Base-by-base conservation (phyloP, 2,888 invertebrate genomes). In the Drosophila ustulata region DNA sequence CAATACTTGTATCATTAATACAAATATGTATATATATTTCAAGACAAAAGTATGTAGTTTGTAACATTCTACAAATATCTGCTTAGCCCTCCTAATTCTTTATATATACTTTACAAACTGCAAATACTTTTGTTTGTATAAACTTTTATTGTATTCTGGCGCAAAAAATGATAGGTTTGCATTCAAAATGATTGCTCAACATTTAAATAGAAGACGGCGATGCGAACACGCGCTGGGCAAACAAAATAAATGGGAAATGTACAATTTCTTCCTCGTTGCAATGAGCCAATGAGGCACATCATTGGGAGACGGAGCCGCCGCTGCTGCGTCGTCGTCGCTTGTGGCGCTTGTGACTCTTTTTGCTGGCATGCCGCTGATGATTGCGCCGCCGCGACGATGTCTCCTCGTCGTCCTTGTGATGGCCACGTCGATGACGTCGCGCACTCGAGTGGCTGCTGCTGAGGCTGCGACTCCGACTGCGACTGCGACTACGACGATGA, bases 331-430 rank as follows among this genome's bases (percentile, higher is more conserved):
- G 56, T 1, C 84, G 78, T 18, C 80, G 71, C 32, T 88, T 83
- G 62, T 83, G 87, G 0, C 81, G 83, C 51, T 88, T 84, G 68
- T 85, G 87, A 50, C 66, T 75, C 65, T 72, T 76, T 65, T 83
- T 83, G 62, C 66, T 65, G 34, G 64, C 37, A 26, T 75, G 72
- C 2, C 71, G 71, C 23, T 70, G 62, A 30, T 74, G 65, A 7
- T 45, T 43, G 4, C 58, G 41, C 0, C 61, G 55, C 3, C 59
- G 62, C 26, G 66, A 61, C 3, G 66, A 61, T 1, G 58, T n/a
- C 3, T 53, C 7, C 18, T 68, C 67, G 18, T 62, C 65, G 11
- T 70, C 57, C 9, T 67, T 68, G 37, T 68, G 67, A 50, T 70
- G 68, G 5, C 43, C 49, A 8, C 68, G 18, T 18, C 18, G 78